phyloP scores from a whole-genome alignment of 2,113 vertebrate genomes.

The Podiceps cristatus region DNA sequence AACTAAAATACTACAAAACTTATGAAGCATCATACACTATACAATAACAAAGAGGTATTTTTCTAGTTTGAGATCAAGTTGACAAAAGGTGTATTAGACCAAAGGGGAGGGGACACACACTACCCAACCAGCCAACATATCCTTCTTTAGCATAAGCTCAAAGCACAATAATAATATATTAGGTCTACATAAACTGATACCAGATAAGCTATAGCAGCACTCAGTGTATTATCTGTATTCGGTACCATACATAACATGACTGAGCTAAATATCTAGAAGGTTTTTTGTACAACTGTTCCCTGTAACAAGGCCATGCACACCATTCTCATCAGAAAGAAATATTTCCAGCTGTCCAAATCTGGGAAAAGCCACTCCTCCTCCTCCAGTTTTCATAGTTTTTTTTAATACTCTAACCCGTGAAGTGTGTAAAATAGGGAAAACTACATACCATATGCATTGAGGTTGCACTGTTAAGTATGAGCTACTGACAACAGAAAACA shows the following conservation, averaged over 20 bases:
- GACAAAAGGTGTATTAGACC: not conserved
- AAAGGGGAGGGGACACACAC: not conserved
- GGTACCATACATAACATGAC: not conserved
- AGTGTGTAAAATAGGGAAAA: not conserved
- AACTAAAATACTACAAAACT: not conserved
- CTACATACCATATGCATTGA: not conserved
- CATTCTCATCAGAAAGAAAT: not conserved
- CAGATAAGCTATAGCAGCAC: not conserved
- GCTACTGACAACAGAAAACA: not conserved
- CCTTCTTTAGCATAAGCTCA: not conserved
- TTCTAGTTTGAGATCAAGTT: not conserved
- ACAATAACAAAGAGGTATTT: not conserved
- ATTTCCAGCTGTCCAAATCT: not conserved
- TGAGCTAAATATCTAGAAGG: not conserved
- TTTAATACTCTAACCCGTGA: not conserved
- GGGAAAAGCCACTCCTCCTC: not conserved
- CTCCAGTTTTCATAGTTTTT: not conserved
- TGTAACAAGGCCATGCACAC: not conserved
- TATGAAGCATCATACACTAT: not conserved
- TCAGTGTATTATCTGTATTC: not conserved
- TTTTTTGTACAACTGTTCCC: not conserved
- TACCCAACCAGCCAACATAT: no score
- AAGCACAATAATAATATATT: not conserved
- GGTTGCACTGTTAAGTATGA: not conserved
- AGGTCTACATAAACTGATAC: not conserved